Evolutionary conservation across 2,797 vertebrate species (phyloP).

Genomic region (Enteromius fasciolatus): DNA sequence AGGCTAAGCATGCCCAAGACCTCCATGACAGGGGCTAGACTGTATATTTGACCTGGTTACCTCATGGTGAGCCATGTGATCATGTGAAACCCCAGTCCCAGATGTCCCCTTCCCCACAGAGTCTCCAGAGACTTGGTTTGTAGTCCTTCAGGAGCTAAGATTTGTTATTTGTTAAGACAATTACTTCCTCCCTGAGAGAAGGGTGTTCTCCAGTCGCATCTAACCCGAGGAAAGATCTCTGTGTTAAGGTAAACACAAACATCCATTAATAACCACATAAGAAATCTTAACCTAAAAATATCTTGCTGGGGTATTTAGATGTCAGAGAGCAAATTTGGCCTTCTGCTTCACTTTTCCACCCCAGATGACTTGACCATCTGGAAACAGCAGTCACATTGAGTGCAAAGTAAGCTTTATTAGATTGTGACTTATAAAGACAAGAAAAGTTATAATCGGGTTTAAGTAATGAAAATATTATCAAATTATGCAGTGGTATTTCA

Average conservation of each 20-base stretch:
- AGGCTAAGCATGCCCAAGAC: slow-evolving; percentile 22
- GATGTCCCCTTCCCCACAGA: slow-evolving; percentile 45
- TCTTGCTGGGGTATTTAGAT: neutral
- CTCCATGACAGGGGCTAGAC: slow-evolving; percentile 21
- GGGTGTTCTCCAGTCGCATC: neutral
- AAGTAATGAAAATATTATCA: slow-evolving; percentile 26
- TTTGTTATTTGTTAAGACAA: slow-evolving; percentile 40
- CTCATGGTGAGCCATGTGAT: slow-evolving; percentile 53
- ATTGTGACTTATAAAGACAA: slow-evolving; percentile 12
- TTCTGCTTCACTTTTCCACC: neutral
- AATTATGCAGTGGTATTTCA: slow-evolving; percentile 13
- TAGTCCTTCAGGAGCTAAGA: slow-evolving; percentile 36
- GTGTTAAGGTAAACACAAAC: neutral
- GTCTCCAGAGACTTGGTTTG: slow-evolving; percentile 39
- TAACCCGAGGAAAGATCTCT: neutral
- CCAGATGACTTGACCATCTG: slow-evolving; percentile 2
- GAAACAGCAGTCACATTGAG: slow-evolving; percentile 6
- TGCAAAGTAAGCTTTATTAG: slow-evolving; percentile 40
- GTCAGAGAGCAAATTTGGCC: neutral
- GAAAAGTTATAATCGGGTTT: slow-evolving; percentile 14
- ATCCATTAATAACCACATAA: neutral
- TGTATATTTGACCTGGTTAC: slow-evolving; percentile 56
- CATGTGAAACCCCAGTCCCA: slow-evolving; percentile 43
- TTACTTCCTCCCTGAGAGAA: neutral
- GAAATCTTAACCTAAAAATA: neutral